Base-by-base conservation (phyloP, 2,888 invertebrate genomes). In the Acanthosepion esculentum region DNA sequence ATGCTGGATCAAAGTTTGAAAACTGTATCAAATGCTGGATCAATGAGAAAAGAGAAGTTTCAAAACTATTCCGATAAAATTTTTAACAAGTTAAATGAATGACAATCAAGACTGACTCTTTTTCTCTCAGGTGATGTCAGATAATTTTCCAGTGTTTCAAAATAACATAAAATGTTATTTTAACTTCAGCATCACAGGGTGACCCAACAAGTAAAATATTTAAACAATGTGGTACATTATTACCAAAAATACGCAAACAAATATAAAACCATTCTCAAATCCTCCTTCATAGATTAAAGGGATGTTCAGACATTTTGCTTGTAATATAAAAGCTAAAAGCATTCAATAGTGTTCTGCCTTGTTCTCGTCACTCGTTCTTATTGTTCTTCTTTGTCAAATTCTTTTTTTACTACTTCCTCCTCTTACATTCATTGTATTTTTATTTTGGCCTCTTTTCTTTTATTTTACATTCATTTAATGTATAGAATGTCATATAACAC, bases 221-320 rank as follows among this genome's bases (percentile, higher is more conserved):
- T 78, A 10, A 78, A 78, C 78, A 78, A 78, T 78, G 78, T 78
- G n/a, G 78, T 78, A 78, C 78, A 78, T 78, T 78, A 78, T 78
- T n/a, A 78, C 78, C n/a, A 78, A 78, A 78, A 78, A n/a, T 15
- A 78, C 1, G 2, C 78, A 78, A 78, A 78, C n/a, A 10, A n/a
- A 78, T 78, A 78, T 78, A 78, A 78, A 78, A n/a, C n/a, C n/a
- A 78, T 78, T 78, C n/a, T 33, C 23, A 78, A 78, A n/a, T n/a
- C 4, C n/a, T 78, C 78, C 15, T n/a, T 15, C 15, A 78, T 78
- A n/a, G n/a, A n/a, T 15, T 78, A 78, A 78, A 78, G 78, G n/a
- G 78, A n/a, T n/a, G 15, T 78, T 78, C n/a, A 78, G 78, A n/a
- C 29, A 29, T 78, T 78, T 78, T 78, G 78, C 78, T 78, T 33